Base-by-base conservation (phyloP, 2,888 invertebrate genomes). In the Cantharis rustica region DNA sequence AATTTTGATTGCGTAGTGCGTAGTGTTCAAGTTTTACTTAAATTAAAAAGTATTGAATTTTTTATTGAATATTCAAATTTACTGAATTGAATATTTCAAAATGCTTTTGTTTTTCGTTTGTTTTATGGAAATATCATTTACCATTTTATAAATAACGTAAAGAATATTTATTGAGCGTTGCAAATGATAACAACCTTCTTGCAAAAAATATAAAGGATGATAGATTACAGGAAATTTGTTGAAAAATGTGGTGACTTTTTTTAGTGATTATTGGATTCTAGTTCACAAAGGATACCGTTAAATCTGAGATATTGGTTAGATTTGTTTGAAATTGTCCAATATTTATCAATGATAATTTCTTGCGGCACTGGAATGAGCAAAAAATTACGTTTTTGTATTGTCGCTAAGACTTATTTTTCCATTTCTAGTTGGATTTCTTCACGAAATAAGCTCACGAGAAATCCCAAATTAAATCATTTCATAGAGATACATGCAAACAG, bases 241-340 rank as follows among this genome's bases (percentile, higher is more conserved):
- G 86, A 87, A 86, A 86, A 86, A 87, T 86, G 84, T 85, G 77
- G 77, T 80, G 85, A 85, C 86, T 47, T 86, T 86, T 86, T 84
- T 85, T 85, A 80, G 84, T 86, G 86, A 86, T 86, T 86, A 86
- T 84, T 85, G 86, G 85, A 85, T 88, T 87, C 88, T 86, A 86
- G 87, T 89, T 90, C 91, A 89, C 91, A 91, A 91, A 91, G 89
- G 90, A 89, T 47, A n/a, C 87, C 89, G 89, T 88, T 87, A 84
- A 82, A 84, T 84, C 84, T 85, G 85, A 86, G 85, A 86, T 86
- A 86, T 87, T 84, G 85, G 85, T 82, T 82, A 85, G 86, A 86
- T 86, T 86, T 86, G 85, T 86, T 83, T 81, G 79, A 81, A 83
- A 85, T 86, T 85, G 85, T 80, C 75, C 77, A 82, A 84, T 85